Conservation (phyloP, 2,113 vertebrate species). For the Dipodomys spectabilis region DNA sequence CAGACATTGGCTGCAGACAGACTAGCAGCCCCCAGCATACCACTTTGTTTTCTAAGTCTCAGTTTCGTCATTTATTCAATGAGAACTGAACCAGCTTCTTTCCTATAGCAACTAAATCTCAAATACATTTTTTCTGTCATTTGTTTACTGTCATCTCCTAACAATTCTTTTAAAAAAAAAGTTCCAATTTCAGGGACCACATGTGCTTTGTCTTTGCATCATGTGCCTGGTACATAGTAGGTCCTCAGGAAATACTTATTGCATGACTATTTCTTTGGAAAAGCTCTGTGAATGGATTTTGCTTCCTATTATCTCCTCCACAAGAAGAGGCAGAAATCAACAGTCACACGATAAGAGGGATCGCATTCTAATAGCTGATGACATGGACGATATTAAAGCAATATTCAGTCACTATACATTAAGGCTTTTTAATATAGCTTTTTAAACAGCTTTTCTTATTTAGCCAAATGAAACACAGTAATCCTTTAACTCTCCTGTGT, state of each 20-base stretch:
- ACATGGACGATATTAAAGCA: constrained; percentile 80
- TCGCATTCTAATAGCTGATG: constrained; percentile 63
- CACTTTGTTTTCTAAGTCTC: not conserved
- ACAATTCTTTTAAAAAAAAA: not conserved
- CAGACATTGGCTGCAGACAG: not conserved
- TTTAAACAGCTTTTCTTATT: constrained; percentile 85
- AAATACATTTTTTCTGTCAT: not conserved
- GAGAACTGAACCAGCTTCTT: not conserved
- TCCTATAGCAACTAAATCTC: not conserved
- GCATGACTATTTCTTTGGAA: not conserved
- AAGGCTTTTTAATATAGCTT: constrained; percentile 76
- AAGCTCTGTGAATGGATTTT: constrained; percentile 9
- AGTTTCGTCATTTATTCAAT: not conserved
- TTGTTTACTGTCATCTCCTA: not conserved
- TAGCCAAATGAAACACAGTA: constrained; percentile 85
- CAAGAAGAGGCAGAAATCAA: constrained; percentile 65
- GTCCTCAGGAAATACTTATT: not conserved
- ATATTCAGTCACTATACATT: constrained; percentile 73
- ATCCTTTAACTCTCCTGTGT: constrained; percentile 84
- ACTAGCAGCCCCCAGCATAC: not conserved
- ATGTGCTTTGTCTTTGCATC: not conserved
- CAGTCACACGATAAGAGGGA: constrained; percentile 42
- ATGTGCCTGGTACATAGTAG: not conserved
- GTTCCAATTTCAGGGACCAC: not conserved
- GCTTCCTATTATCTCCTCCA: constrained; percentile 23